Conservation (phyloP, 2,888 invertebrate genomes). For the Leptogaster cylindrica region DNA sequence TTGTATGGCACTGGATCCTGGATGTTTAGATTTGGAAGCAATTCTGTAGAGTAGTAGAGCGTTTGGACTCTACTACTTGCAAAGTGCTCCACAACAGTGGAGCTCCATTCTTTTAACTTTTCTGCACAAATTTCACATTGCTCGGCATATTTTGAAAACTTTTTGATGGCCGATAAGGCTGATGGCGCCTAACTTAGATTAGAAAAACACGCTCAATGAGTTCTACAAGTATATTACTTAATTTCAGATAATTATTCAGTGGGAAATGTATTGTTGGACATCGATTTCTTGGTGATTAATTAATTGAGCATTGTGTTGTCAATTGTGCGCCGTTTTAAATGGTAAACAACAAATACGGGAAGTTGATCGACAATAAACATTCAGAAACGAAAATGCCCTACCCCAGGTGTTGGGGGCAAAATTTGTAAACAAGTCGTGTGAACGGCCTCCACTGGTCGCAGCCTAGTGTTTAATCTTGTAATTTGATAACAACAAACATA, state of each 20-base stretch:
- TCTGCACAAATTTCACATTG: too few species aligned
- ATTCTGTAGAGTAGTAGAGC: too few species aligned
- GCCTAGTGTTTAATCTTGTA: neutral
- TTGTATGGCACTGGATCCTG: too few species aligned
- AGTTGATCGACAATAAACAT: neutral
- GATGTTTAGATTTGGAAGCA: too few species aligned
- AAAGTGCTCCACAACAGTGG: too few species aligned
- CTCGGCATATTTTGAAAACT: too few species aligned
- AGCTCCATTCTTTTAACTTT: too few species aligned
- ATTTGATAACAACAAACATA: conserved; percentile 14
- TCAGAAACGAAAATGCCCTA: neutral
- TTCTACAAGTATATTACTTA: neutral
- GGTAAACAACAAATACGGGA: too few species aligned
- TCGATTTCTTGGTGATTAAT: conserved; percentile 28
- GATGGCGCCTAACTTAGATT: conserved; percentile 28
- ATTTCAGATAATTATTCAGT: conserved; percentile 11
- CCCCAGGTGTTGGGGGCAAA: neutral
- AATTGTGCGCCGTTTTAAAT: too few species aligned
- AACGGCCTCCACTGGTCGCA: neutral
- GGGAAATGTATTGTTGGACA: conserved; percentile 17
- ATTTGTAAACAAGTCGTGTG: conserved; percentile 14
- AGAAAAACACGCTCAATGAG: conserved; percentile 13
- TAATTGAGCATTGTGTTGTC: conserved; percentile 8
- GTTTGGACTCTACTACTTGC: too few species aligned
- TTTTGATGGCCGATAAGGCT: conserved; percentile 16